Percentiles rank a stretch among this genome's conserved stretches.
These are phyloP conservation scores for Otolemur garnettii DNA, from an alignment of 2,113 vertebrate species.

Conservation along the genomic window DNA sequence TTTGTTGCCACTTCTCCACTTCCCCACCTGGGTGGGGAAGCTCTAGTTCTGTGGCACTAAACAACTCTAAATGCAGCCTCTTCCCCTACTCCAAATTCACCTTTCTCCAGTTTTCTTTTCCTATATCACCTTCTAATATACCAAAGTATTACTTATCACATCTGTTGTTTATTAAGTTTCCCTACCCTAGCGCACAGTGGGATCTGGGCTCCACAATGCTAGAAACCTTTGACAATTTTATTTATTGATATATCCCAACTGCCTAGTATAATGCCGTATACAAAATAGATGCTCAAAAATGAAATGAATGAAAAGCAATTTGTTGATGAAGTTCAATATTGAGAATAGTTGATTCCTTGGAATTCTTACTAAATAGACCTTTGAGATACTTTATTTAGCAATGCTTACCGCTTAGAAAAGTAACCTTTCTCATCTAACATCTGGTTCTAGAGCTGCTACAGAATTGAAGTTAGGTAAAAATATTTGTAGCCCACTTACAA, in stretches of 20 bases:
- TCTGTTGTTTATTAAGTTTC: background rate
- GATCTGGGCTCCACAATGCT: background rate
- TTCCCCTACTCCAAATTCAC: background rate
- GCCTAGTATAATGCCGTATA: background rate
- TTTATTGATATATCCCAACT: background rate
- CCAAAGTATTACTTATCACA: background rate
- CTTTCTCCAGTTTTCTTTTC: background rate
- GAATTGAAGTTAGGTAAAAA: background rate
- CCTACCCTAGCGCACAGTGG: background rate
- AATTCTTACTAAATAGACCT: background rate
- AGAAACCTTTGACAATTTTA: background rate
- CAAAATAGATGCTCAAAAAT: background rate
- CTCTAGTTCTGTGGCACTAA: background rate
- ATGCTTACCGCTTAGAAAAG: background rate
- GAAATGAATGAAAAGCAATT: background rate
- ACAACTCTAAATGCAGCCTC: background rate
- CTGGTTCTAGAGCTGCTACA: background rate
- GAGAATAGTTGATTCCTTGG: background rate
- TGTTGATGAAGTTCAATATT: background rate
- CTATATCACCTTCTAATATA: background rate
- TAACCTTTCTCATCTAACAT: background rate
- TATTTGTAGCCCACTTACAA: background rate
- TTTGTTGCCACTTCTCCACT: background rate
- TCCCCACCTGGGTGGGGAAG: accelerated
- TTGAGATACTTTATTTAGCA: background rate